phyloP scores from a whole-genome alignment of 2,113 vertebrate genomes.

The Cromileptes altivelis region DNA sequence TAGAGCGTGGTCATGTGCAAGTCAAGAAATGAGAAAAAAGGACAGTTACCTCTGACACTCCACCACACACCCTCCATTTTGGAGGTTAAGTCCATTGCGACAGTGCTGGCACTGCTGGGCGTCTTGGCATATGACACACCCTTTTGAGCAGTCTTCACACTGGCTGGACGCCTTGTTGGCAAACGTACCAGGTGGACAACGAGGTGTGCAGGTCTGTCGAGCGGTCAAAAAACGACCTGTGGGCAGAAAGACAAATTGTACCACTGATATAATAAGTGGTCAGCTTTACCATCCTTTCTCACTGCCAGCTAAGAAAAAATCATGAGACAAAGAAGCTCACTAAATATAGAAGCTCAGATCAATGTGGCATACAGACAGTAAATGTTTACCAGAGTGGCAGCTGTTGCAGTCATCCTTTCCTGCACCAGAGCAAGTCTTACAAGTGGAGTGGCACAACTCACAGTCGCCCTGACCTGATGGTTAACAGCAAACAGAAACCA shows the following conservation, averaged over 20 bases:
- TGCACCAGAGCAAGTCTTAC: constrained; percentile 85
- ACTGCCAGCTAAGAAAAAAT: background rate
- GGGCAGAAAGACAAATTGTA: constrained; percentile 20
- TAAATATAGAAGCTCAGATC: background rate
- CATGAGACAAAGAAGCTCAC: background rate
- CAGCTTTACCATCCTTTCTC: background rate
- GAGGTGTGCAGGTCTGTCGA: constrained; percentile 75
- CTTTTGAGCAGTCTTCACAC: constrained; percentile 87
- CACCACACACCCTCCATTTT: constrained; percentile 86
- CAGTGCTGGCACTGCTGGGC: constrained; percentile 84
- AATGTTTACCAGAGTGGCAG: constrained; percentile 86
- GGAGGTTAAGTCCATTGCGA: constrained; percentile 81
- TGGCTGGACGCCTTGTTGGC: constrained; percentile 76
- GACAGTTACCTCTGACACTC: constrained; percentile 85
- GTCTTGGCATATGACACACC: constrained; percentile 85
- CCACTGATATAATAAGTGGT: background rate
- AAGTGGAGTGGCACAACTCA: constrained; percentile 84
- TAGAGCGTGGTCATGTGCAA: background rate
- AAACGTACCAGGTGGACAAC: constrained; percentile 88
- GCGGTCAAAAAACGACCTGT: constrained; percentile 84
- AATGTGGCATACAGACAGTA: background rate
- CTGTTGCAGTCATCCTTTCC: constrained; percentile 82
- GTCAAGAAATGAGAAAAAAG: constrained; percentile 18
- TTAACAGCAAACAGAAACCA: constrained; percentile 8
- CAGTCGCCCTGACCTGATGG: constrained; percentile 58